Evolutionary conservation across 2,888 invertebrate species (phyloP).

Genomic region (Meghimatium bilineatum): DNA sequence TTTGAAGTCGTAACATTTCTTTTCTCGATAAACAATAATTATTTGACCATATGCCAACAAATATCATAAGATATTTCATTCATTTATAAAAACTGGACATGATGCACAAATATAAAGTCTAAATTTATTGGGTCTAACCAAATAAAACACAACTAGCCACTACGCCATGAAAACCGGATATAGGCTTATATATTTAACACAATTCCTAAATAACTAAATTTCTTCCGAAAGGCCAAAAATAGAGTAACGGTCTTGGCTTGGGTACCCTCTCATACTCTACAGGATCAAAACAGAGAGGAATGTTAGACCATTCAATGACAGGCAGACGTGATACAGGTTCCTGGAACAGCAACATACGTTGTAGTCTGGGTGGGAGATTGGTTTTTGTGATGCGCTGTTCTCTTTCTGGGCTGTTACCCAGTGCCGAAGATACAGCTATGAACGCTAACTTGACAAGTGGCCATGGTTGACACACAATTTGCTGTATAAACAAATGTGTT

Average conservation of each 20-base stretch:
- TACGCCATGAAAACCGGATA: no score
- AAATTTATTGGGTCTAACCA: no score
- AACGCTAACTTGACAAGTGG: constrained; percentile 19
- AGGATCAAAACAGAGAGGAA: constrained; percentile 18
- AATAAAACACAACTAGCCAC: no score
- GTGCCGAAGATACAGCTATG: constrained; percentile 11
- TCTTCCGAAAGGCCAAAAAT: constrained; percentile 23
- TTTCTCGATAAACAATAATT: no score
- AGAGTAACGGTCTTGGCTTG: constrained; percentile 10
- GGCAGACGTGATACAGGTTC: constrained; percentile 18
- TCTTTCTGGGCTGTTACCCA: neutral
- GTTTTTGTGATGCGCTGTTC: neutral
- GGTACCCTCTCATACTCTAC: neutral
- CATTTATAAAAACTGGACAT: no score
- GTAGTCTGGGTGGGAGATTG: neutral
- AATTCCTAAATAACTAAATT: neutral
- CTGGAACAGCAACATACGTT: constrained; percentile 21
- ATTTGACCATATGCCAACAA: no score
- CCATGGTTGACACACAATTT: neutral
- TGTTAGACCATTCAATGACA: neutral
- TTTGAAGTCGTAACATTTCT: no score
- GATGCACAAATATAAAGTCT: no score
- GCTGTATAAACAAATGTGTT: neutral
- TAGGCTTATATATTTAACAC: no score
- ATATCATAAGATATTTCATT: no score